Evolutionary conservation across 2,113 vertebrate species (phyloP).

Genomic region (Dicerorhinus sumatrensis): DNA sequence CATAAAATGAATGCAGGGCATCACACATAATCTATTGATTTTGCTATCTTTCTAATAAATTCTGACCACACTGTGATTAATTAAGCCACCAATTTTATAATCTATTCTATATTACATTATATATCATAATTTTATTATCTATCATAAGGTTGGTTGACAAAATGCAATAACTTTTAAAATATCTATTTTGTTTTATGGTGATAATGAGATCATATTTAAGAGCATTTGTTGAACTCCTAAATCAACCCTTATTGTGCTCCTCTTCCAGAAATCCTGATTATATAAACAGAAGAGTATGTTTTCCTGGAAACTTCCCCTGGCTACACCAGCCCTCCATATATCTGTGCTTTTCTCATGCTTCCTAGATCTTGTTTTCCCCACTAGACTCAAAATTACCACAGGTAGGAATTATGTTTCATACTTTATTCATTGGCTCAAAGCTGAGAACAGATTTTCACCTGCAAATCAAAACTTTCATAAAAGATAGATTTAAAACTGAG

Average conservation of each 20-base stretch:
- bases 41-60: constrained; percentile 35
- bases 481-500: constrained; percentile 16
- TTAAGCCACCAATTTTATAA: background rate
- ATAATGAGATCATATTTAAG: constrained; percentile 8
- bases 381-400: constrained; percentile 30
- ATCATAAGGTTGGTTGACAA: background rate
- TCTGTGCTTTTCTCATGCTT: constrained; percentile 36
- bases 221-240: background rate
- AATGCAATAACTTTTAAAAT: background rate
- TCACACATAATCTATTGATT: background rate
- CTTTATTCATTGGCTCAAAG: constrained; percentile 31
- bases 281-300: constrained; percentile 41
- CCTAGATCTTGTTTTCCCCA: background rate
- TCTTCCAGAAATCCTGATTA: constrained; percentile 38
- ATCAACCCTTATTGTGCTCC: background rate
- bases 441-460: background rate
- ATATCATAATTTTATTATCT: background rate
- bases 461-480: constrained; percentile 11
- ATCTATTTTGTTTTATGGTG: background rate
- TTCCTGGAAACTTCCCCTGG: background rate
- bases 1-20: constrained; percentile 10
- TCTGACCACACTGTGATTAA: background rate
- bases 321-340: background rate
- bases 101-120: background rate
- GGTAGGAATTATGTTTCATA: background rate